Percentiles rank a stretch among this genome's conserved stretches.
Evolutionary conservation across 2,797 vertebrate species (phyloP).

Genomic region (Lacerta bilineata): DNA sequence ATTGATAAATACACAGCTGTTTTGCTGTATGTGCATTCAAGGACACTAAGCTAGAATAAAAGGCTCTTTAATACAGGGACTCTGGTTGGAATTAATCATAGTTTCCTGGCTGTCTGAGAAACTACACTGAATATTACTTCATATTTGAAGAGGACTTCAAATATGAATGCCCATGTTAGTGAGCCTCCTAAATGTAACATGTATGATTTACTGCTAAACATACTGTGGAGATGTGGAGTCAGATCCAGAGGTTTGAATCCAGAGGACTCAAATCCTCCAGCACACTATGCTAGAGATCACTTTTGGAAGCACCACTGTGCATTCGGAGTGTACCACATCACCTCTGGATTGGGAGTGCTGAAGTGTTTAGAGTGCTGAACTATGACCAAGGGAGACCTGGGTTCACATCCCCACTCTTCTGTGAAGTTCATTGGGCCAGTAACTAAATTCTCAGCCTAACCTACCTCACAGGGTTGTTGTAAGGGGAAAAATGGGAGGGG

Average conservation of each 20-base stretch:
- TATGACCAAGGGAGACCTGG: neutral
- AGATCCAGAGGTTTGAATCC: neutral
- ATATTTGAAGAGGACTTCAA: neutral
- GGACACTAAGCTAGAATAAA: neutral
- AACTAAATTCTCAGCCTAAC: neutral
- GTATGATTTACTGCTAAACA: neutral
- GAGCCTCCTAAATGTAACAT: neutral
- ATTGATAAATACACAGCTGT: neutral
- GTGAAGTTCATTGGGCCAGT: neutral
- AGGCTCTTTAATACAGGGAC: neutral
- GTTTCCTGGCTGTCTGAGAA: constrained; percentile 4
- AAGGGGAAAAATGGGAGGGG: neutral
- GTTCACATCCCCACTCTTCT: neutral
- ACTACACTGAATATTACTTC: neutral
- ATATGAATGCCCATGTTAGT: constrained; percentile 23
- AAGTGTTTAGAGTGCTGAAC: neutral
- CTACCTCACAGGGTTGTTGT: neutral
- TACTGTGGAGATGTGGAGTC: neutral
- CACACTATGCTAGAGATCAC: too few relatives aligned
- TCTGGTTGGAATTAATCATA: neutral
- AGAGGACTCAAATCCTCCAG: too few relatives aligned
- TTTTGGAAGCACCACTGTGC: too few relatives aligned
- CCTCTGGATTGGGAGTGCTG: too few relatives aligned
- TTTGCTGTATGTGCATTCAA: neutral
- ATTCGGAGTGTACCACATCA: too few relatives aligned